Evolutionary conservation across 2,797 vertebrate species (phyloP).

Genomic region (Thalassophryne amazonica): DNA sequence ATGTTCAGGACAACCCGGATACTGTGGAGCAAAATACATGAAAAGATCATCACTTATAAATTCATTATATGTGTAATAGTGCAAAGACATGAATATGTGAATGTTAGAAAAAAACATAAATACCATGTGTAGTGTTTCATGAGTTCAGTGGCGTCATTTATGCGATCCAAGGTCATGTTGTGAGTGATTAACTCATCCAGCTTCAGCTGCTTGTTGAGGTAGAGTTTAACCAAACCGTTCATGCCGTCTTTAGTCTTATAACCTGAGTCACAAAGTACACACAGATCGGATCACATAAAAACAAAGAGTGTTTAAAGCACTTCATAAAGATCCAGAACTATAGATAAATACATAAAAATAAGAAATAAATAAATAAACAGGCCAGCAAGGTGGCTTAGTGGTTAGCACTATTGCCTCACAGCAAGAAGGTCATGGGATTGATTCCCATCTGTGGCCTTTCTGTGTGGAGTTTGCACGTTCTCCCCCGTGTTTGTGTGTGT

Average conservation of each 20-base stretch:
- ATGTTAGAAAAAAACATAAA: constrained; percentile 4
- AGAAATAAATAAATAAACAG: no score
- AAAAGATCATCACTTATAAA: neutral
- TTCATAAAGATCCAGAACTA: no score
- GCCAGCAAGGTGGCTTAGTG: no score
- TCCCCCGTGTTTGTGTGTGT: no score
- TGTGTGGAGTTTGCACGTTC: no score
- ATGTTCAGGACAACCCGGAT: constrained; percentile 75
- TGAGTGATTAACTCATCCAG: constrained; percentile 88
- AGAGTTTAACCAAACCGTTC: constrained; percentile 79
- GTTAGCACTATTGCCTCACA: no score
- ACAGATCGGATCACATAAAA: no score
- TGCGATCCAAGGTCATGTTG: constrained; percentile 75
- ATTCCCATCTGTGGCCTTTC: no score
- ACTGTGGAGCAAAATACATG: constrained; percentile 53
- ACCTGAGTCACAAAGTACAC: constrained; percentile 51
- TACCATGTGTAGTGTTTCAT: constrained; percentile 84
- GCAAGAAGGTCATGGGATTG: no score
- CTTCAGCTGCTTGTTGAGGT: constrained; percentile 83
- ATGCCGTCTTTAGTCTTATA: constrained; percentile 79
- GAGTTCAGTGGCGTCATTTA: constrained; percentile 85
- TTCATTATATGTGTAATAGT: neutral
- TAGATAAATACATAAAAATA: no score
- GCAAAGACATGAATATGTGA: neutral
- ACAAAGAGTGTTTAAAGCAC: neutral